Evolutionary conservation across 2,888 invertebrate genomes (phyloP), one percentile per base, ranked within the genome.

Genomic region (Macrosoma leucophasiata): DNA sequence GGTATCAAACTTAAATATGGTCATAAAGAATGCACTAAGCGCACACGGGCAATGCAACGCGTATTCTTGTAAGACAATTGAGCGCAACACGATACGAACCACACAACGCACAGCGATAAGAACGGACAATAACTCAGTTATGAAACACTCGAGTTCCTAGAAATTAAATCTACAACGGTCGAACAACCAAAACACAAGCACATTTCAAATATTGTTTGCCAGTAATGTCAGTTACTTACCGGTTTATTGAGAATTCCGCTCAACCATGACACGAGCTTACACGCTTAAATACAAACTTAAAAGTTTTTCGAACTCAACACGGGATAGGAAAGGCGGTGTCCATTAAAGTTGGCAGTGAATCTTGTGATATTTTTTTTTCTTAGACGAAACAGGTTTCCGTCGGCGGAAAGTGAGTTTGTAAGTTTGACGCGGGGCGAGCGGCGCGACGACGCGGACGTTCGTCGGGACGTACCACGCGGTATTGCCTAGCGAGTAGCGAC

Each of bases 151-250:
- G 54, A 36, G 40, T 76, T 76, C 74, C 49, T 58, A 62, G 75
- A 74, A 77, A 55, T 55, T 33, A 21, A 46, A 54, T 45, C 45
- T 25, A 19, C 15, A 36, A 41, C 34, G 26, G 29, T 8, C 29
- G 24, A 23, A 27, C 12, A 20, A 10, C 20, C 37, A 26, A 33
- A 21, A 8, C 28, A 40, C 41, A 48, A n/a, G n/a, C n/a, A n/a
- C n/a, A n/a, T n/a, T 56, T 56, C 39, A 52, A 58, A 56, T 39
- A 48, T 39, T 33, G 62, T 55, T 63, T 59, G 62, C 64, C 68
- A 68, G 66, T 69, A 70, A 48, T 39, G 60, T 68, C 56, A 61
- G 65, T 72, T 70, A 78, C 81, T 77, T 79, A 79, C 79, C 79
- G 75, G 78, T 81, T 81, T 74, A 77, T 56, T 56, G 63, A 64